These are phyloP conservation scores for Pituophis catenifer DNA, from an alignment of 2,113 vertebrate genomes.

Conservation along the genomic window DNA sequence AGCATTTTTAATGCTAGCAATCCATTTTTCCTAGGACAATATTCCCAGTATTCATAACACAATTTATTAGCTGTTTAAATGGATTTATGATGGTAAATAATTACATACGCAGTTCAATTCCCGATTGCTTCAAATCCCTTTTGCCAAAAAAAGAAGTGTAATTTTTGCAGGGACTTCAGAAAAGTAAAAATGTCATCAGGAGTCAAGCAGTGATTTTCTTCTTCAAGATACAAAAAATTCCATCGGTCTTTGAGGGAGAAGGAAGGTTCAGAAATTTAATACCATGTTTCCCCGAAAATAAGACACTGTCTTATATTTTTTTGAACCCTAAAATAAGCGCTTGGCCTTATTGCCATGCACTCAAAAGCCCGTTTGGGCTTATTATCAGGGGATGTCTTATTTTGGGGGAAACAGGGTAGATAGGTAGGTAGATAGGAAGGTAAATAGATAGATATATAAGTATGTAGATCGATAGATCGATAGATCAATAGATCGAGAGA, in stretches of 20 bases:
- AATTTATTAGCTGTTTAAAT: neutral
- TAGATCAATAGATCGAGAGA: too few relatives aligned
- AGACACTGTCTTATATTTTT: too few relatives aligned
- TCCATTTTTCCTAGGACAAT: neutral
- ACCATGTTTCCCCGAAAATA: too few relatives aligned
- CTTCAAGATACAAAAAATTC: accelerated
- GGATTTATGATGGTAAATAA: accelerated
- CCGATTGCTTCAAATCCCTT: accelerated
- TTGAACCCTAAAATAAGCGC: too few relatives aligned
- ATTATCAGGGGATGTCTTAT: too few relatives aligned
- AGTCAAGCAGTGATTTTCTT: neutral
- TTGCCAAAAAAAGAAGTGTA: neutral
- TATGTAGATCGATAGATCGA: too few relatives aligned
- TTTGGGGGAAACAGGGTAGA: too few relatives aligned
- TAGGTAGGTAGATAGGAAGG: too few relatives aligned
- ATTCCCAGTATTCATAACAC: neutral
- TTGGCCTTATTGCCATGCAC: too few relatives aligned
- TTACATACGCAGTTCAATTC: neutral
- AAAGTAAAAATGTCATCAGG: neutral
- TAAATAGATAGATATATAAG: too few relatives aligned
- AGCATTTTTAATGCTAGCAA: neutral
- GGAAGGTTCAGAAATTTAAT: neutral
- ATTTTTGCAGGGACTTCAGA: neutral
- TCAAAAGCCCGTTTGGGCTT: too few relatives aligned
- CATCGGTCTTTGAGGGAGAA: neutral